Percentiles rank a stretch among this genome's conserved stretches.
Evolutionary conservation across 2,797 vertebrate species (phyloP).

Genomic region (Channallabes apus): DNA sequence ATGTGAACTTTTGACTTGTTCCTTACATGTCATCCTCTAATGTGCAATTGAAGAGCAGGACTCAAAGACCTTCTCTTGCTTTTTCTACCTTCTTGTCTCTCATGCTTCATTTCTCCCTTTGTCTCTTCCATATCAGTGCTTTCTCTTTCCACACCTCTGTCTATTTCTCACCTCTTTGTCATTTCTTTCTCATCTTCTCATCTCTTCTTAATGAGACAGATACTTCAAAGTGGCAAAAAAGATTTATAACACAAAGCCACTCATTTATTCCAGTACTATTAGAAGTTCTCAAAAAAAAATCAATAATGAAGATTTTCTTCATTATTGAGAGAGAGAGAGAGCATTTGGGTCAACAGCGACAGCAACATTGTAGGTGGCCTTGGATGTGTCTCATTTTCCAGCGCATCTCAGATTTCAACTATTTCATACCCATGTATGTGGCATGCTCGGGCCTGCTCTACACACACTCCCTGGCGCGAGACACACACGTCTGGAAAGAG

Average conservation of each 20-base stretch:
- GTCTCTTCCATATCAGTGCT: neutral
- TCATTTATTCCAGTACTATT: neutral
- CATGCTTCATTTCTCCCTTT: neutral
- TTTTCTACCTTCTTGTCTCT: too few relatives aligned
- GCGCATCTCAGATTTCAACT: slow-evolving; percentile 26
- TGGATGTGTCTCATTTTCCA: slow-evolving; percentile 51
- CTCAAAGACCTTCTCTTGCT: neutral
- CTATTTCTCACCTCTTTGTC: neutral
- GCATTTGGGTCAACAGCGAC: neutral
- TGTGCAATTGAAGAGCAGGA: neutral
- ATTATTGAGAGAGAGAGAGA: neutral
- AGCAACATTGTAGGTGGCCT: slow-evolving; percentile 42
- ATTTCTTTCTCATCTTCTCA: neutral
- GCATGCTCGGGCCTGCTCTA: slow-evolving; percentile 50
- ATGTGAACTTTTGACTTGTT: neutral
- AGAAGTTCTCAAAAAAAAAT: neutral
- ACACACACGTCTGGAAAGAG: slow-evolving; percentile 17
- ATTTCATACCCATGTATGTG: slow-evolving; percentile 15
- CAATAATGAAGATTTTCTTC: neutral
- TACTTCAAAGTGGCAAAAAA: neutral
- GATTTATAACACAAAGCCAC: neutral
- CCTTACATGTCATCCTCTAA: neutral
- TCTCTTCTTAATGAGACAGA: neutral
- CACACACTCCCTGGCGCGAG: slow-evolving; percentile 28
- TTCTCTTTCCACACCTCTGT: neutral